Conservation (phyloP, 2,888 invertebrate genomes). For the Xanthia icteritia region DNA sequence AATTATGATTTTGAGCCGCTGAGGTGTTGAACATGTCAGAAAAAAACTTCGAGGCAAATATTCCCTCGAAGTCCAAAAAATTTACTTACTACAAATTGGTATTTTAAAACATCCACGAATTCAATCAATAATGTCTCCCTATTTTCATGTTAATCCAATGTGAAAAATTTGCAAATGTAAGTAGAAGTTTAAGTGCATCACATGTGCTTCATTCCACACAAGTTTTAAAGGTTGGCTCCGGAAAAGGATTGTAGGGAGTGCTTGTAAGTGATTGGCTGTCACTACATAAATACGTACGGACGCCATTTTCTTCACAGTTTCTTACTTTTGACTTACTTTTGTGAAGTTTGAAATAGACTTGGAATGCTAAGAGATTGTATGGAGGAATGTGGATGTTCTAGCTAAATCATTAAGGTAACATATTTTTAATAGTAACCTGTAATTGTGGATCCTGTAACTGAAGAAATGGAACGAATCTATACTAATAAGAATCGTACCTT, state of each 20-base stretch:
- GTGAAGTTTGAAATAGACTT: slow-evolving; percentile 1
- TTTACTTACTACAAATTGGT: background rate
- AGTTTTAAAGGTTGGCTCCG: slow-evolving; percentile 25
- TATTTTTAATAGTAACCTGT: background rate
- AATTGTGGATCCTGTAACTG: background rate
- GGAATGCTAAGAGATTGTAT: slow-evolving; percentile 2
- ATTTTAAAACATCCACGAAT: background rate
- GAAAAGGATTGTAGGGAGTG: slow-evolving; percentile 26
- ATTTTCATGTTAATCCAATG: slow-evolving; percentile 2
- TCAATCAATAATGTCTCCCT: background rate
- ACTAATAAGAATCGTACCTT: background rate
- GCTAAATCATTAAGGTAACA: background rate
- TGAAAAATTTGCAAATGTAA: slow-evolving; percentile 8
- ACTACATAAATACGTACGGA: background rate
- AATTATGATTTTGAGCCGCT: background rate
- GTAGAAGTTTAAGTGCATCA: slow-evolving; percentile 33
- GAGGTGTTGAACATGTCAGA: background rate
- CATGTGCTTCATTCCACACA: slow-evolving; percentile 12
- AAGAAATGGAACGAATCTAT: background rate
- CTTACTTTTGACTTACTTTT: background rate
- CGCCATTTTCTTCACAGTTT: slow-evolving; percentile 5
- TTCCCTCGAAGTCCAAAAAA: background rate
- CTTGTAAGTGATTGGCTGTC: slow-evolving; percentile 47
- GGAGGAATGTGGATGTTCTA: background rate
- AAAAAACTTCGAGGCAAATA: background rate